A percentile compares a stretch with the other conserved stretches of the same genome.
phyloP scores from a whole-genome alignment of 1,140 invertebrate species.

The Metopolophium dirhodum region DNA sequence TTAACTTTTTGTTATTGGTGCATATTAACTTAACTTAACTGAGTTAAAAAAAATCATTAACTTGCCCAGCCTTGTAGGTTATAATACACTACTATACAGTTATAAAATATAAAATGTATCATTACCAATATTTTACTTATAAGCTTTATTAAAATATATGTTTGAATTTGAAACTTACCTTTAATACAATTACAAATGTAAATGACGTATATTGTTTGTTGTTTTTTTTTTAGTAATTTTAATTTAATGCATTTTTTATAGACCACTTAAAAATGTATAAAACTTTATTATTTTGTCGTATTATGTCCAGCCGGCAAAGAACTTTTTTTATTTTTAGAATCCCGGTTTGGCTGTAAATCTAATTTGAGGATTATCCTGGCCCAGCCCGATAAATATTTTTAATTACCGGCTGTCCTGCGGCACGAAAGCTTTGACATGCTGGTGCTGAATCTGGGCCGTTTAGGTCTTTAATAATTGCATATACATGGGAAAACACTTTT shows the following conservation, averaged over 20 bases:
- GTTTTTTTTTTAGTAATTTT: not conserved
- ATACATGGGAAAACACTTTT: not conserved
- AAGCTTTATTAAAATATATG: not conserved
- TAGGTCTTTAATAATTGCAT: not conserved
- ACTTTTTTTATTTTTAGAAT: not conserved
- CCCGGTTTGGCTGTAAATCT: not conserved
- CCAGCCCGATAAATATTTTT: not conserved
- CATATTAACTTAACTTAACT: too few species aligned
- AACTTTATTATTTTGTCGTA: not conserved
- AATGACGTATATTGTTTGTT: not conserved
- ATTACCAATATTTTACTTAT: too few species aligned
- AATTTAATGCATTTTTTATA: not conserved
- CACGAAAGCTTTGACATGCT: not conserved
- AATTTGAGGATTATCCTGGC: not conserved
- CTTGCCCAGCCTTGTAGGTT: too few species aligned
- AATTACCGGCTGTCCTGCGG: not conserved
- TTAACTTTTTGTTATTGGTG: too few species aligned
- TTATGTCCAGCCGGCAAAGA: not conserved
- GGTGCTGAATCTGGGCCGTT: not conserved
- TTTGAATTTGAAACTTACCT: not conserved
- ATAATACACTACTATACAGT: not conserved
- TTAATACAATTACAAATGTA: not conserved
- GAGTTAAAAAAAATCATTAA: too few species aligned
- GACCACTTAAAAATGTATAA: not conserved
- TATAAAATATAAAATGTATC: too few species aligned